Base-by-base conservation (phyloP, 2,797 vertebrate genomes). In the Labroides dimidiatus region DNA sequence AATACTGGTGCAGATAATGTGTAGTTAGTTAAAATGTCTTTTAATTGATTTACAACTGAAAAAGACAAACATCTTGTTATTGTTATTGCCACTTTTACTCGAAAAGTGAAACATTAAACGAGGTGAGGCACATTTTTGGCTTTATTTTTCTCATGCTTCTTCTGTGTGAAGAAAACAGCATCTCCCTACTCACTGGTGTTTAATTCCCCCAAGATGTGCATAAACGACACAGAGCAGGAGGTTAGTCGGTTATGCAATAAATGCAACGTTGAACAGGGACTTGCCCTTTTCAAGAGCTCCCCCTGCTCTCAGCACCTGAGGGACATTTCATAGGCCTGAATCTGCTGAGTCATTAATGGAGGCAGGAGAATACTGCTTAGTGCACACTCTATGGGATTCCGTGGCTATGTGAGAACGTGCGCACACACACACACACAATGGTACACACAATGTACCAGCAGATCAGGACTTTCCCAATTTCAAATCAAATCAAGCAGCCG, bases 211-310 rank as follows among this genome's bases (percentile, higher is more conserved):
- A 21, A 43, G 75, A 57, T 75, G 71, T 70, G 63, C 54, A 55
- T 23, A 53, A 70, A 75, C 69, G 82, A 72, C 78, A 80, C 63
- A 56, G 64, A 85, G 59, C 74, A 72, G 42, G 72, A 80, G 64
- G 70, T 82, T 72, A 70, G 36, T 16, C 67, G 58, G 70, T 86
- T 83, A 67, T 43, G 60, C 70, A 84, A 85, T 81, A 72, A 80
- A 74, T 65, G 57, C 10, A 64, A 64, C 14, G 54, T 64, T 9
- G 9, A 80, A 75, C 37, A 7, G 42, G 13, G 41, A 80, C 42
- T 66, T 75, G 72, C 51, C 69, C 75, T 84, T 74, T 84, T 57
- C 21, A 39, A 75, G 50, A 14, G 63, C 52, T 69, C 63, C 65
- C 68, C 64, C 47, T 6, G 14, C 52, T 85, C 63, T 76, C 52